Evolutionary conservation across 2,797 vertebrate genomes (phyloP).

Genomic region (Onychomys arenicola): DNA sequence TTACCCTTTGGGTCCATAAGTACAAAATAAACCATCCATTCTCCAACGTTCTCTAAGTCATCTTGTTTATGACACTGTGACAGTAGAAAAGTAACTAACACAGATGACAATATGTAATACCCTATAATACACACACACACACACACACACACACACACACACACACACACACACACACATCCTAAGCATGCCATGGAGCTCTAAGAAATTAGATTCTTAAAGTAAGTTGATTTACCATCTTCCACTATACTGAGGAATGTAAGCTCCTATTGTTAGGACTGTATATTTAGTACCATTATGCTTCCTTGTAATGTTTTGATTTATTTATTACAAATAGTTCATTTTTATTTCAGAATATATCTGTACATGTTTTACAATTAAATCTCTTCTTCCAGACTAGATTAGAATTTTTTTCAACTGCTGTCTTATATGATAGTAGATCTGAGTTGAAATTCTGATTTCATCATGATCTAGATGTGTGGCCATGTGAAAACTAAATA

Average conservation of each 20-base stretch:
- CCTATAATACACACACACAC: neutral
- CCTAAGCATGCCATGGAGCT: neutral
- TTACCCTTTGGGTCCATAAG: neutral
- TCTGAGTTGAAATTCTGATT: conserved; percentile 2
- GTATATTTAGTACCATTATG: neutral
- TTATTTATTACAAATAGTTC: neutral
- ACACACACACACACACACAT: neutral
- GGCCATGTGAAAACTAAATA: neutral
- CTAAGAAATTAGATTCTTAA: neutral
- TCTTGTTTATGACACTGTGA: neutral
- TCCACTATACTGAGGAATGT: neutral
- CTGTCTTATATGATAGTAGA: neutral
- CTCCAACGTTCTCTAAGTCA: neutral
- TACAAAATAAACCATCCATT: neutral
- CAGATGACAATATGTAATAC: neutral
- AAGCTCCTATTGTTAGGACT: neutral
- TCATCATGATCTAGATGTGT: neutral
- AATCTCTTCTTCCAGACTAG: neutral
- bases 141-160: neutral
- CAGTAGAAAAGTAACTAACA: neutral
- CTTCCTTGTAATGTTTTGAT: neutral
- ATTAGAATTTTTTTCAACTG: neutral
- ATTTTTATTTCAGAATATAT: neutral
- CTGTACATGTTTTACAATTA: neutral
- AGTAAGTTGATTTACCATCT: neutral